Conservation (phyloP, 1,140 invertebrate genomes). For the Dufourea novaeangliae region DNA sequence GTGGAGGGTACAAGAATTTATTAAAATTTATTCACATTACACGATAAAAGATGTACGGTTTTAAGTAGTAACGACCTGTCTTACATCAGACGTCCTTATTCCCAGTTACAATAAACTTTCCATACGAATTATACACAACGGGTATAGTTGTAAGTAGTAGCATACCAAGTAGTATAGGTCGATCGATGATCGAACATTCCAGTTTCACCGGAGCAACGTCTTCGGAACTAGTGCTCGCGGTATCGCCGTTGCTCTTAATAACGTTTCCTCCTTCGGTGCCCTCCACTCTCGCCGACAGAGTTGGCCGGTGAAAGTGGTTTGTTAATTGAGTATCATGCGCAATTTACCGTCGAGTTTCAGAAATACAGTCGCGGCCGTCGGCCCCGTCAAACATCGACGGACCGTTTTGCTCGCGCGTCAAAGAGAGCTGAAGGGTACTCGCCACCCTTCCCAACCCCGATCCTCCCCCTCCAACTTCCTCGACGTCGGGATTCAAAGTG, state of each 20-base stretch:
- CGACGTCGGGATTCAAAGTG: background rate
- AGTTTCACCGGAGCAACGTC: background rate
- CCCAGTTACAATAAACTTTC: too few species aligned
- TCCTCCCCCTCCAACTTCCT: background rate
- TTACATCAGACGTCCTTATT: too few species aligned
- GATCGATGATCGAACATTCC: background rate
- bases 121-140: too few species aligned
- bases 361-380: background rate
- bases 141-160: too few species aligned
- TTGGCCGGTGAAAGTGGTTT: background rate
- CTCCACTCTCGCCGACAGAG: too few species aligned
- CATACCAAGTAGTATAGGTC: background rate
- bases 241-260: too few species aligned
- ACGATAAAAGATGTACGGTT: too few species aligned
- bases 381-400: background rate
- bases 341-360: background rate
- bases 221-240: too few species aligned
- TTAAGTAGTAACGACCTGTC: too few species aligned
- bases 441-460: too few species aligned
- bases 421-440: constrained; percentile 25
- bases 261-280: too few species aligned
- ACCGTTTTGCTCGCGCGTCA: constrained; percentile 15
- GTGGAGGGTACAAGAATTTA: background rate
- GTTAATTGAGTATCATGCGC: background rate
- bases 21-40: background rate